Conservation (phyloP, 2,113 vertebrate genomes). For the Silurus glanis region DNA sequence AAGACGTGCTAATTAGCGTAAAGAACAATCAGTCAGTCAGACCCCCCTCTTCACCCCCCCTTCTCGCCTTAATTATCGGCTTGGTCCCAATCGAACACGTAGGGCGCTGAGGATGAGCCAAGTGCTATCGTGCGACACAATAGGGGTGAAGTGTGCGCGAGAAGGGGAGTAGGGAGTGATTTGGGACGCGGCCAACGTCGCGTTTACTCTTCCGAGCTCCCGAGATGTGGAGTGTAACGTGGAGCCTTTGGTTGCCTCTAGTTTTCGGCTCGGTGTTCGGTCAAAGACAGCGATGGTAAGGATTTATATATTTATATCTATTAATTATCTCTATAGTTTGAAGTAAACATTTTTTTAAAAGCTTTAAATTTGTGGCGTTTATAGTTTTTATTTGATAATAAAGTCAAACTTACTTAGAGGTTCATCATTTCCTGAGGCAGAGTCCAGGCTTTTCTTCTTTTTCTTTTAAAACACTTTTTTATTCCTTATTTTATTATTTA, state of each 20-base stretch:
- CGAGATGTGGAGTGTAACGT: conserved; percentile 61
- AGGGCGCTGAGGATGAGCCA: neutral
- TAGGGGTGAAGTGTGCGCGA: neutral
- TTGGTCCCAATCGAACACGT: neutral
- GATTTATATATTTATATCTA: neutral
- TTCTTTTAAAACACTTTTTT: neutral
- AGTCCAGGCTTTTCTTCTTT: neutral
- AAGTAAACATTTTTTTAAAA: neutral
- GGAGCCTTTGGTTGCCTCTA: conserved; percentile 43
- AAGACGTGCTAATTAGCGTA: neutral
- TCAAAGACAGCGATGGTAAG: conserved; percentile 59
- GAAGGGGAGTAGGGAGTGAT: neutral
- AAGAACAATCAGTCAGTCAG: too few relatives aligned
- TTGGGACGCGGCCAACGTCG: conserved; percentile 17
- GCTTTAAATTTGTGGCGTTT: neutral
- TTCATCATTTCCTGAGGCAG: neutral
- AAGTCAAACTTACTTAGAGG: neutral
- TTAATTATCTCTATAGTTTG: neutral
- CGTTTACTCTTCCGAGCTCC: conserved; percentile 24
- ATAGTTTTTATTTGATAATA: neutral
- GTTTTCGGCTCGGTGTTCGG: conserved; percentile 56
- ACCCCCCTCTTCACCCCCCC: too few relatives aligned
- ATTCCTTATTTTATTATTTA: neutral
- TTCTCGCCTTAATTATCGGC: neutral
- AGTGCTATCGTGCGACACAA: neutral